These are phyloP conservation scores for Mactra quadrangularis DNA, from an alignment of 1,140 invertebrate genomes.

Conservation along the genomic window DNA sequence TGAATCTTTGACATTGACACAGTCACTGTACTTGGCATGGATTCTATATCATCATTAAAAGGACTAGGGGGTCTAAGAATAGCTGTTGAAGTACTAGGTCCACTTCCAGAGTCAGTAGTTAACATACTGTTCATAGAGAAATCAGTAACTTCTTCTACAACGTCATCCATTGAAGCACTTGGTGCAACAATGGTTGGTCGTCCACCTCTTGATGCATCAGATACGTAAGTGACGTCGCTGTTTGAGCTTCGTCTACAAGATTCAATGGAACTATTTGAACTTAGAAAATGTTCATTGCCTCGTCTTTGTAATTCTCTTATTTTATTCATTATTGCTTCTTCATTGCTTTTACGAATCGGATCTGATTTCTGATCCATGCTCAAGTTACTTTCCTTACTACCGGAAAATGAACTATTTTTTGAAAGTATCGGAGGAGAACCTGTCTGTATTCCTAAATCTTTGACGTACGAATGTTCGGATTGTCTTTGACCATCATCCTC, in stretches of 20 bases:
- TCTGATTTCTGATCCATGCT: too few relatives aligned
- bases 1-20: conserved; percentile 4
- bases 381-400: too few relatives aligned
- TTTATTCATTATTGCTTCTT: too few relatives aligned
- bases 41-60: not conserved
- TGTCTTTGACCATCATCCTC: not conserved
- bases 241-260: conserved; percentile 1
- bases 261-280: conserved; percentile 10
- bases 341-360: too few relatives aligned
- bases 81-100: conserved; percentile 15
- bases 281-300: too few relatives aligned
- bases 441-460: not conserved
- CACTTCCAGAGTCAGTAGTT: not conserved
- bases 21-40: conserved; percentile 9
- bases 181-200: conserved; percentile 1
- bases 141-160: conserved; percentile 52
- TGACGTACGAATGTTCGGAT: not conserved
- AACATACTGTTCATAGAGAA: conserved; percentile 20
- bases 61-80: conserved; percentile 32
- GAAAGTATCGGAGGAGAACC: too few relatives aligned
- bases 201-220: not conserved
- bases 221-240: not conserved
- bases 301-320: too few relatives aligned
- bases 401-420: too few relatives aligned
- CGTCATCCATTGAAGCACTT: conserved; percentile 24